Evolutionary conservation across 2,888 invertebrate species (phyloP).

Genomic region (Cheiracanthium punctorium): DNA sequence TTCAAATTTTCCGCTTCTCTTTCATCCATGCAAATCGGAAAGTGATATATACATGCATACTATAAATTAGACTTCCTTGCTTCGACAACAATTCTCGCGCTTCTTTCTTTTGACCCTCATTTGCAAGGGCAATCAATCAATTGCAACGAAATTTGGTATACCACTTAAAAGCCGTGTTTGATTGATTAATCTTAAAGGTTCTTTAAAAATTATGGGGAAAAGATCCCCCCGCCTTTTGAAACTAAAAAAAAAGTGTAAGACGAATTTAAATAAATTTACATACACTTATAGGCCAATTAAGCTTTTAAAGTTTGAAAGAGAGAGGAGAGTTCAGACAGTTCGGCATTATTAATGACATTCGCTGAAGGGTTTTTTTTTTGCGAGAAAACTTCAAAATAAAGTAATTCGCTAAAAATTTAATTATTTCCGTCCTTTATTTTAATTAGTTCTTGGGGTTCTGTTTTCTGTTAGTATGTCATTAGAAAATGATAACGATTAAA

Average conservation of each 20-base stretch:
- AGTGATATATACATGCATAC: background rate
- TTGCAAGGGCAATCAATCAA: background rate
- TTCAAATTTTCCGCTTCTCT: background rate
- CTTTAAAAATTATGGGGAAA: background rate
- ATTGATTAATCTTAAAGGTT: background rate
- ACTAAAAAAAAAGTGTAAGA: background rate
- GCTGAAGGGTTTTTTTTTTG: background rate
- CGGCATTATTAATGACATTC: background rate
- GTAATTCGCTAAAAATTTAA: background rate
- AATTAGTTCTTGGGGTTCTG: too few species aligned
- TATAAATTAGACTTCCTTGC: background rate
- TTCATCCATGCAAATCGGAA: background rate
- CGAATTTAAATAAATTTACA: background rate
- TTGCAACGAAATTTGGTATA: background rate
- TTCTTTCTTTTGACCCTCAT: background rate
- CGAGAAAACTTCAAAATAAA: background rate
- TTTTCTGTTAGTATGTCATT: too few species aligned
- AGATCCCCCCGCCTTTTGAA: background rate
- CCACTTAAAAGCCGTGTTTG: background rate
- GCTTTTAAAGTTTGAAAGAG: background rate
- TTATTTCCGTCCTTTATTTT: background rate
- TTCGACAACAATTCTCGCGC: background rate
- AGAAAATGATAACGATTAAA: too few species aligned
- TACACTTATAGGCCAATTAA: background rate
- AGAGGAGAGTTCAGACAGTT: background rate